Conservation (phyloP, 1,140 invertebrate genomes). For the Manduca sexta region DNA sequence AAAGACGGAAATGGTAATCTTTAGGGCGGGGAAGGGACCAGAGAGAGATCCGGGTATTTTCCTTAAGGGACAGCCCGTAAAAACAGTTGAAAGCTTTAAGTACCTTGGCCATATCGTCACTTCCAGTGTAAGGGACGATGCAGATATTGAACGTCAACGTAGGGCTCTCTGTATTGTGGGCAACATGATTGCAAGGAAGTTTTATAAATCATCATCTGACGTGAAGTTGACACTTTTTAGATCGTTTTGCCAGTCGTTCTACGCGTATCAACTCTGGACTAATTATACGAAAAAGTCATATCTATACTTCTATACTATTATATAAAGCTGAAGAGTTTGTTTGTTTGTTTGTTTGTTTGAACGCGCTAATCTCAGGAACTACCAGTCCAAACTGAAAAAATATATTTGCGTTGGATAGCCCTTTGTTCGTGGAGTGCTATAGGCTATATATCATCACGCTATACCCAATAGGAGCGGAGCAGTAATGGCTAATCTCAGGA, state of each 20-base stretch:
- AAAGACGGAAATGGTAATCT: neutral
- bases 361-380: too few species aligned
- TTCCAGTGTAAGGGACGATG: neutral
- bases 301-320: too few species aligned
- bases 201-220: neutral
- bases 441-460: too few species aligned
- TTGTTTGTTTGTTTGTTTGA: too few species aligned
- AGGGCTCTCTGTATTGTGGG: neutral
- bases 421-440: too few species aligned
- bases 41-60: neutral
- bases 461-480: too few species aligned
- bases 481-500: too few species aligned
- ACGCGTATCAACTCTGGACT: neutral
- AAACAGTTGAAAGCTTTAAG: neutral
- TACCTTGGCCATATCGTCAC: neutral
- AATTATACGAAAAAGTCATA: neutral
- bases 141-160: neutral
- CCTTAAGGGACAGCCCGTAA: neutral
- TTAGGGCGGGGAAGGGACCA: neutral
- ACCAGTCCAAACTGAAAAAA: too few species aligned
- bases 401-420: too few species aligned
- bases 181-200: neutral
- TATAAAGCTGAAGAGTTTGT: too few species aligned
- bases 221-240: neutral
- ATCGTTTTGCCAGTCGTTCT: neutral